Conservation (phyloP, 2,113 vertebrate species). For the Toxostoma redivivum region DNA sequence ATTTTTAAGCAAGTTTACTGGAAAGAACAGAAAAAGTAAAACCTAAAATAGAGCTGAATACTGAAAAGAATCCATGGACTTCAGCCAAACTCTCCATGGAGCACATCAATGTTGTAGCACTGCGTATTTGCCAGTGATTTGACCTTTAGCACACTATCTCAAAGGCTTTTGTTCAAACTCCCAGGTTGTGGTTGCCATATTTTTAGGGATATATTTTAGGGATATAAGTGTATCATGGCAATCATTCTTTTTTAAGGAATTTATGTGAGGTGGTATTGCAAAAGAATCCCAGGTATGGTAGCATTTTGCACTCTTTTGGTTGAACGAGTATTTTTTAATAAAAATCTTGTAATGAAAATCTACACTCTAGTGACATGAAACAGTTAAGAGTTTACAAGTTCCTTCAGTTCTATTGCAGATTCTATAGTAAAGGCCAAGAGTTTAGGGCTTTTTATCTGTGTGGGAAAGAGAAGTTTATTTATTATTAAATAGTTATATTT, state of each 20-base stretch:
- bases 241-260: background rate
- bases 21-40: background rate
- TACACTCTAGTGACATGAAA: background rate
- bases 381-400: background rate
- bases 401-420: background rate
- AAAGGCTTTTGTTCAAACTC: background rate
- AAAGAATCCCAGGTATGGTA: background rate
- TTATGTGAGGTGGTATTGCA: background rate
- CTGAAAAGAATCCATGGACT: background rate
- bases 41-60: background rate
- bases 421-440: background rate
- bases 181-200: background rate
- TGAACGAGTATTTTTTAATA: background rate
- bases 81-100: background rate
- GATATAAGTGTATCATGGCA: background rate
- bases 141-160: background rate
- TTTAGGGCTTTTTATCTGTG: background rate
- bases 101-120: background rate
- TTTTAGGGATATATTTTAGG: background rate
- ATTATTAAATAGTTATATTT: background rate
- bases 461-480: background rate
- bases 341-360: background rate
- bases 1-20: background rate
- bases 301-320: background rate
- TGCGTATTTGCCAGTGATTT: background rate